Evolutionary conservation across 2,888 invertebrate species (phyloP), one percentile per base, ranked within the genome.

Genomic region (Incurvaria masculella): DNA sequence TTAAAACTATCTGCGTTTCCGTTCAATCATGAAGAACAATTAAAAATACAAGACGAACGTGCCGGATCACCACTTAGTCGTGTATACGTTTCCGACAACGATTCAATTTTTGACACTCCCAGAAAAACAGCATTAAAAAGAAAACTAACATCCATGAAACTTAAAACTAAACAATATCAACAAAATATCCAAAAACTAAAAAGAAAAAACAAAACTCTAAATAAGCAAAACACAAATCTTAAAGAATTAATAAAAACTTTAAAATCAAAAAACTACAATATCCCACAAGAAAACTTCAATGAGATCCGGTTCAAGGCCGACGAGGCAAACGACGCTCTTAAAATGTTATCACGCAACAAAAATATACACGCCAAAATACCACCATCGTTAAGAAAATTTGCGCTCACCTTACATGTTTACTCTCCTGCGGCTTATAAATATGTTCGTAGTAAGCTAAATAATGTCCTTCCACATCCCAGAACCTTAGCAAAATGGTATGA

Each of bases 361-460:
- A 27, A 10, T 33, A 4, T n/a, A 11, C 27, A 33, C 4, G 38
- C 27, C 26, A 11, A 48, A 26, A 17, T 21, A 33, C 43, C 20
- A 23, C 44, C 11, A 40, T 44, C 17, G 21, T 44, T 5, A 42
- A 46, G 16, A 26, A 46, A 33, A 43, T 49, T 41, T 17, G 2
- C 21, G 8, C 18, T 47, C 2, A 50, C 46, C 14, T 16, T 47
- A 26, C 39, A 48, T 33, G 47, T 47, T 42, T 49, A 47, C 38
- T 51, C 52, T 18, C 44, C 46, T 4, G 42, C 52, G 6, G 52
- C 46, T 3, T 49, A 52, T 26, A 53, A 50, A 44, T 53, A 52
- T 43, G 49, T 53, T 3, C 49, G 51, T 42, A 26, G 27, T 2
- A 20, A 21, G 11, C 49, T 48, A 41, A 18, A 49, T 16, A 48